These are phyloP conservation scores for Fistularia tabacaria DNA, from an alignment of 2,797 vertebrate species.

Conservation along the genomic window DNA sequence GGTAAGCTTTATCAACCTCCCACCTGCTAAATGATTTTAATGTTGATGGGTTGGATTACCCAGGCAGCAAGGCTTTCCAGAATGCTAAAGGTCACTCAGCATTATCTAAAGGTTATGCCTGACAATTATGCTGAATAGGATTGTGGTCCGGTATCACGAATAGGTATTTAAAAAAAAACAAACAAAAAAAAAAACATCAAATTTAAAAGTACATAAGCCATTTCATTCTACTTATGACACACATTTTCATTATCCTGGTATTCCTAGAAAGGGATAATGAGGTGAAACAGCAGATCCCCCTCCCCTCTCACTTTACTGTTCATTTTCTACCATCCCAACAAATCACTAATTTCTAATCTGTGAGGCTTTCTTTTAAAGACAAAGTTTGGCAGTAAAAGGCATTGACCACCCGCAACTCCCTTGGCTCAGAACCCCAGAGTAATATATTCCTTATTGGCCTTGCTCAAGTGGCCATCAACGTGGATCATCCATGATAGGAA, in stretches of 20 bases:
- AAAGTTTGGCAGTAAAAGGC: conserved; percentile 10
- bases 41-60: conserved; percentile 60
- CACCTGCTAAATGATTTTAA: conserved; percentile 59
- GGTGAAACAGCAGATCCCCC: conserved; percentile 19
- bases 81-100: conserved; percentile 52
- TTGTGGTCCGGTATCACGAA: conserved; percentile 30
- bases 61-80: conserved; percentile 36
- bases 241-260: conserved; percentile 21
- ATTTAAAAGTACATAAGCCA: not conserved
- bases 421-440: conserved; percentile 22
- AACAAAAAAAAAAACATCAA: conserved; percentile 17
- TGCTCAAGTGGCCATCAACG: conserved; percentile 45
- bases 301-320: conserved; percentile 6
- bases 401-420: conserved; percentile 9
- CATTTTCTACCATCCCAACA: no score
- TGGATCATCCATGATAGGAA: conserved; percentile 41
- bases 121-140: conserved; percentile 46
- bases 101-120: conserved; percentile 55
- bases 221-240: conserved; percentile 15
- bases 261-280: conserved; percentile 37
- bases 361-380: conserved; percentile 23
- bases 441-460: conserved; percentile 46
- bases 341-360: conserved; percentile 1
- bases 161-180: conserved; percentile 24
- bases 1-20: conserved; percentile 52